Evolutionary conservation across 2,797 vertebrate species (phyloP).

Genomic region (Pogonophryne albipinna): DNA sequence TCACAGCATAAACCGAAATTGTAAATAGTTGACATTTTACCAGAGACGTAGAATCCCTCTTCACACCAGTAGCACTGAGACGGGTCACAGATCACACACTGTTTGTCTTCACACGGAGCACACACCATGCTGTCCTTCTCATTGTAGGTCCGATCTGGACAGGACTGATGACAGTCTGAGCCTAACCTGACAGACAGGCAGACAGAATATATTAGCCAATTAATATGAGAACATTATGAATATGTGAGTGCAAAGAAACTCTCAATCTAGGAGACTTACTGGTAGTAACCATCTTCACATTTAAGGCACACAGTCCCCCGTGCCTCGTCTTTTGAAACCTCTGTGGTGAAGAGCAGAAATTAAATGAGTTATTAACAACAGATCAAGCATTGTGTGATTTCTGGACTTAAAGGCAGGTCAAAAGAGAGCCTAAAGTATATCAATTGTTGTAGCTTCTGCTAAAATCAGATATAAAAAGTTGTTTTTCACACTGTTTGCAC

Average conservation of each 20-base stretch:
- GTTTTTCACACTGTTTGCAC: background rate
- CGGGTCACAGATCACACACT: constrained; percentile 87
- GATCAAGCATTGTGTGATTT: background rate
- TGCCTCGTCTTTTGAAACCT: constrained; percentile 72
- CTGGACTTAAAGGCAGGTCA: background rate
- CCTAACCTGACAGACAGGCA: constrained; percentile 79
- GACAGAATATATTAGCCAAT: background rate
- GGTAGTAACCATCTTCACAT: constrained; percentile 87
- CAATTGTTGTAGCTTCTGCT: background rate
- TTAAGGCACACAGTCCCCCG: constrained; percentile 79
- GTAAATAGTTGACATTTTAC: constrained; percentile 68
- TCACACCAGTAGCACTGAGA: constrained; percentile 88
- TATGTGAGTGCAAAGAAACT: background rate
- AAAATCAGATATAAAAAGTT: background rate
- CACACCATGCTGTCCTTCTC: constrained; percentile 77
- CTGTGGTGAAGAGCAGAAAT: constrained; percentile 79
- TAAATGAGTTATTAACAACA: background rate
- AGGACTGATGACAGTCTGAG: constrained; percentile 84
- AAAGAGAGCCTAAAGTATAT: background rate
- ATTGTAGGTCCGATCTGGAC: constrained; percentile 89
- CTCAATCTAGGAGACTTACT: constrained; percentile 79
- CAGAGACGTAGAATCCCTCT: constrained; percentile 86
- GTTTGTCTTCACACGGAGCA: constrained; percentile 75
- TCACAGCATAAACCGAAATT: constrained; percentile 1
- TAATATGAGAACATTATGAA: background rate